Percentiles rank a stretch among this genome's conserved stretches.
Evolutionary conservation across 2,888 invertebrate species (phyloP).

Genomic region (Bombyx huttoni): DNA sequence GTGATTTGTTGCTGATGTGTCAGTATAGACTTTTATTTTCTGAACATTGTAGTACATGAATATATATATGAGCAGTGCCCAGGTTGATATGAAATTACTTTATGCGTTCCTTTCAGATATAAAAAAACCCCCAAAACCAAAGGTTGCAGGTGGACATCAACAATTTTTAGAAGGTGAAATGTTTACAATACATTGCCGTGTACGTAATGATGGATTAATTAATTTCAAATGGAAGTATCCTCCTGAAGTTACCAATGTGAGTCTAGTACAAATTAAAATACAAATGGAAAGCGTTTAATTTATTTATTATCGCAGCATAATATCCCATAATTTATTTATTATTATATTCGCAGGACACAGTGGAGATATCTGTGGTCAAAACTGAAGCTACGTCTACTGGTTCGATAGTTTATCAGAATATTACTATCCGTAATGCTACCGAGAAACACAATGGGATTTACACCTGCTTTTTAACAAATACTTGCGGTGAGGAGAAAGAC

Average conservation of each 20-base stretch:
- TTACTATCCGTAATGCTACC: conserved; percentile 36
- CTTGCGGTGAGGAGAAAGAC: conserved; percentile 9
- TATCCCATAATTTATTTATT: too few species aligned
- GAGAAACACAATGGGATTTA: conserved; percentile 32
- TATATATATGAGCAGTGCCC: too few species aligned
- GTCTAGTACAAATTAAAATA: background rate
- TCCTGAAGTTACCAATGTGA: background rate
- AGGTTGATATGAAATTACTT: background rate
- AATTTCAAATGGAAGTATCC: conserved; percentile 35
- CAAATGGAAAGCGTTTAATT: background rate
- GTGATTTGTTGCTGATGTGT: too few species aligned
- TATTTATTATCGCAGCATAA: too few species aligned
- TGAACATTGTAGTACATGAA: too few species aligned
- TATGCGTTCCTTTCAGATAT: conserved; percentile 17
- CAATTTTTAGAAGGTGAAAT: conserved; percentile 40
- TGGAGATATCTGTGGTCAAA: background rate
- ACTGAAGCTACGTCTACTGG: background rate
- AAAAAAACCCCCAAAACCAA: conserved; percentile 24
- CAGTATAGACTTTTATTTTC: too few species aligned
- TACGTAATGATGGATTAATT: conserved; percentile 18
- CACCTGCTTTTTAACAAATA: conserved; percentile 28
- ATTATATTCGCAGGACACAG: too few species aligned
- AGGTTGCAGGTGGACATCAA: conserved; percentile 11
- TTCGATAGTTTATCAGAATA: conserved; percentile 23
- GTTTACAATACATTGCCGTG: conserved; percentile 46